A percentile compares a stretch with the other conserved stretches of the same genome.
Conservation (phyloP, 2,113 vertebrate species). For the Pseudorhombus dupliciocellatus region DNA sequence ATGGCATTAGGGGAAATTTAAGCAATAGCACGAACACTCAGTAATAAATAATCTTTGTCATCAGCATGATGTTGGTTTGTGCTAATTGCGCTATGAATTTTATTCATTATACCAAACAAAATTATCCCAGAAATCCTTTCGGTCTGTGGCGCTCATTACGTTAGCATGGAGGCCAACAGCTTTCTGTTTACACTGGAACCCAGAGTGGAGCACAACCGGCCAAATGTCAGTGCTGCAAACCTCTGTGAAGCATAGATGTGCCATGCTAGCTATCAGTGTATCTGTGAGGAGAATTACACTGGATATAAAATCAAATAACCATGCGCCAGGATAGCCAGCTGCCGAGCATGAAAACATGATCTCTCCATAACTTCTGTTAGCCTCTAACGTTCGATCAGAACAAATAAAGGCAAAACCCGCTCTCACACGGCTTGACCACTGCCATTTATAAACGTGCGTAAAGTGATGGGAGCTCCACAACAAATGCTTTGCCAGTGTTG, state of each 20-base stretch:
- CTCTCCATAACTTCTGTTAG: not conserved
- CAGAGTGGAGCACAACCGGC: too few relatives aligned
- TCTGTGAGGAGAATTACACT: too few relatives aligned
- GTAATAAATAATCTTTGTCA: not conserved
- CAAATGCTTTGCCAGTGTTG: conserved; percentile 31
- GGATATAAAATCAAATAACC: too few relatives aligned
- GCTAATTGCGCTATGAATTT: not conserved
- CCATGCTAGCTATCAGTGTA: too few relatives aligned
- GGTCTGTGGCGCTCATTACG: not conserved
- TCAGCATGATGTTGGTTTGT: not conserved
- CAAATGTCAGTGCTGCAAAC: too few relatives aligned
- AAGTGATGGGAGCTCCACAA: conserved; percentile 26
- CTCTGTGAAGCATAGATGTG: too few relatives aligned
- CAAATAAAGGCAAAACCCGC: not conserved
- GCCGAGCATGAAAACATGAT: too few relatives aligned
- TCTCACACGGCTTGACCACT: not conserved
- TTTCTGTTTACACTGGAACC: too few relatives aligned
- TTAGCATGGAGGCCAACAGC: too few relatives aligned
- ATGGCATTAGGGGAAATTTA: not conserved
- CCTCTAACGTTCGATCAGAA: not conserved
- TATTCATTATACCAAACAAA: not conserved
- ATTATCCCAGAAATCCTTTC: not conserved
- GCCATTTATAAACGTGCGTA: not conserved
- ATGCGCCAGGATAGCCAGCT: too few relatives aligned
- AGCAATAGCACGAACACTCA: not conserved